Evolutionary conservation across 2,113 vertebrate genomes (phyloP), one percentile per base, ranked within the genome.

Genomic region (Climacteris rufus): DNA sequence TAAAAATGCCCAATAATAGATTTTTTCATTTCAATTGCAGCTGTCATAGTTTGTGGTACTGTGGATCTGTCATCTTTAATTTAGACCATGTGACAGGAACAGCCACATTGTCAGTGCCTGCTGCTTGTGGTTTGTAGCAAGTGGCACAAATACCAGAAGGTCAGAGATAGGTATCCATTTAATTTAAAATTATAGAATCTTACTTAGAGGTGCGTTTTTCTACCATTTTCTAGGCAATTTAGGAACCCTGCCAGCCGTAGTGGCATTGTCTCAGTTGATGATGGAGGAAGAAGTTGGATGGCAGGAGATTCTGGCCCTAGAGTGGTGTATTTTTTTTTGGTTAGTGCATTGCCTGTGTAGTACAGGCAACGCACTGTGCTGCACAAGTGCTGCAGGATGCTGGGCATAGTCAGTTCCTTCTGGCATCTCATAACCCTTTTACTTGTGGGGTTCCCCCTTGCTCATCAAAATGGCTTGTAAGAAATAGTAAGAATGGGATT

Each of bases 91-190:
- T 96, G 90, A 88, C 77, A 78, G 90, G 72, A 93, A 37, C 69
- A 69, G 64, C 68, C 59, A 45, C 7, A 0, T 4, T 50, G 10
- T n/a, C 22, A 57, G 76, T 35, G 10, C 40, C 63, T 0, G 0
- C 45, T 77, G 25, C 60, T 65, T 35, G 37, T 92, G 86, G 76
- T 61, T 83, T 86, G 35, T 35, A 86, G 59, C 33, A 86, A 80
- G 31, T 19, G 53, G 21, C 45, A 28, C 2, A 0, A 71, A 15
- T 52, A 20, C 27, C 9, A 25, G 23, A 28, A 56, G 13, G 33
- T 30, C 65, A 9, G 59, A 57, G 66, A 77, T 49, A 16, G 3
- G 12, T 37, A 50, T 89, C 37, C 0, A 0, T 57, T 70, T 35
- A 24, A 50, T 56, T 68, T 42, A 64, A 71, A 68, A 30, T 22